Percentiles rank a stretch among this genome's conserved stretches.
phyloP scores from a whole-genome alignment of 92 coral and sea anemone species.

The Porites cylindrica region DNA sequence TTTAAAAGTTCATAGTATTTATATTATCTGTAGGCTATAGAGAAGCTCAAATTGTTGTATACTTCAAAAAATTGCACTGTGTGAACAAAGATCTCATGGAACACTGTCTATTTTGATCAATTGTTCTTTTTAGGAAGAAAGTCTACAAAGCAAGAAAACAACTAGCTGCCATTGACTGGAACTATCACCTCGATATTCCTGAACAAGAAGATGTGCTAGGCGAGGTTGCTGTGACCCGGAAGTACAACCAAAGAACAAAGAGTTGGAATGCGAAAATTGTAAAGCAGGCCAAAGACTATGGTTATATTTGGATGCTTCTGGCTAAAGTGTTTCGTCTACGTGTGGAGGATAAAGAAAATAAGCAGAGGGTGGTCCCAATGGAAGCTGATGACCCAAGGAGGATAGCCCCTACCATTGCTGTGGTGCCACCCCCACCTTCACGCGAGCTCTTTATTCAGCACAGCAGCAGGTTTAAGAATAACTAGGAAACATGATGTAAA shows the following conservation, averaged over 20 bases:
- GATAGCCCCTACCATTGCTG: constrained; percentile 40
- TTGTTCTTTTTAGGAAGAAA: constrained; percentile 33
- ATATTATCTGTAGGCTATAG: background rate
- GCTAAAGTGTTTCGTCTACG: constrained; percentile 41
- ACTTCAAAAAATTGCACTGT: background rate
- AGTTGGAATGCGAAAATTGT: constrained; percentile 51
- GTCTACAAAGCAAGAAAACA: constrained; percentile 66
- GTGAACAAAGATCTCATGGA: background rate
- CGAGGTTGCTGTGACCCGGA: constrained; percentile 36
- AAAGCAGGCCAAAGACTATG: constrained; percentile 46
- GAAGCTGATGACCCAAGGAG: background rate
- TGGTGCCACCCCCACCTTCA: background rate
- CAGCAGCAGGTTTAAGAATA: background rate
- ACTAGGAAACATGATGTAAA: too few species aligned
- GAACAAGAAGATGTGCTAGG: constrained; percentile 12
- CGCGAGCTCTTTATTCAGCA: background rate
- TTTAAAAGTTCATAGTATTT: background rate
- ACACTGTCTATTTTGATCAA: background rate
- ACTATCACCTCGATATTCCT: constrained; percentile 51
- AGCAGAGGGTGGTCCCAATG: constrained; percentile 5
- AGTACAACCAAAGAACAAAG: constrained; percentile 60
- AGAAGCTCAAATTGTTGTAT: background rate
- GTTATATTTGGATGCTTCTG: constrained; percentile 38
- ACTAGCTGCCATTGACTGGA: constrained; percentile 62
- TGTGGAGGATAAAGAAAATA: constrained; percentile 24